phyloP scores from a whole-genome alignment of 1,140 invertebrate species.

The Pemphigus obesinymphae region DNA sequence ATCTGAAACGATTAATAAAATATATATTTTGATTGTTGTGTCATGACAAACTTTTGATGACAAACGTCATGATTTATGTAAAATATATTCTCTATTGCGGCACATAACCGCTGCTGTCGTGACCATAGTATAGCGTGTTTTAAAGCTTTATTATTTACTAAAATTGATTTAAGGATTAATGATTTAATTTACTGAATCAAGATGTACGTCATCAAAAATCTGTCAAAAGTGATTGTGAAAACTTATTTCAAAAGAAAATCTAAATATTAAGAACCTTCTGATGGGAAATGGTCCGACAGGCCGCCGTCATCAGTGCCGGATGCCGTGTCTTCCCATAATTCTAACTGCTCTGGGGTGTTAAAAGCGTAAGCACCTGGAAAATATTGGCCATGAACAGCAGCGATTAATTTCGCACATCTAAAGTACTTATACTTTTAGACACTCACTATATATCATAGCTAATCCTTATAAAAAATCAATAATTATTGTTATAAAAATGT shows the following conservation, averaged over 20 bases:
- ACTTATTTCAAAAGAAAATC: slow-evolving; percentile 26
- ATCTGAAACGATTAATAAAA: slow-evolving; percentile 16
- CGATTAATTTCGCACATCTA: slow-evolving; percentile 38
- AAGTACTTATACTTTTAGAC: slow-evolving; percentile 3
- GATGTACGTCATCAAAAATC: slow-evolving; percentile 41
- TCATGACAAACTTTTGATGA: slow-evolving; percentile 41
- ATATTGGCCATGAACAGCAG: slow-evolving; percentile 41
- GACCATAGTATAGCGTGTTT: slow-evolving; percentile 1
- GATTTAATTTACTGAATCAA: slow-evolving; percentile 14
- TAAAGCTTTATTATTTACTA: not conserved
- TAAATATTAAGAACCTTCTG: slow-evolving; percentile 37
- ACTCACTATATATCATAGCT: not conserved
- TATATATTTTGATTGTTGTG: not conserved
- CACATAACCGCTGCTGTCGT: slow-evolving; percentile 32
- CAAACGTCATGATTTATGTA: slow-evolving; percentile 33
- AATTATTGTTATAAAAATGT: not conserved
- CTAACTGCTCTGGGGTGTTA: slow-evolving; percentile 40
- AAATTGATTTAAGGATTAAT: not conserved
- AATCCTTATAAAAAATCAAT: not conserved
- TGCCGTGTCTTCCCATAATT: slow-evolving; percentile 40
- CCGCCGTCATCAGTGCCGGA: slow-evolving; percentile 37
- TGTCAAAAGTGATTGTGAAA: slow-evolving; percentile 30
- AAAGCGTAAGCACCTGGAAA: slow-evolving; percentile 38
- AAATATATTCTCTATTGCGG: not conserved
- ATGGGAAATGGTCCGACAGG: slow-evolving; percentile 41